A percentile compares a stretch with the other conserved stretches of the same genome.
These are phyloP conservation scores for Cosmorhoe ocellata DNA, from an alignment of 2,888 invertebrate genomes.

Conservation along the genomic window DNA sequence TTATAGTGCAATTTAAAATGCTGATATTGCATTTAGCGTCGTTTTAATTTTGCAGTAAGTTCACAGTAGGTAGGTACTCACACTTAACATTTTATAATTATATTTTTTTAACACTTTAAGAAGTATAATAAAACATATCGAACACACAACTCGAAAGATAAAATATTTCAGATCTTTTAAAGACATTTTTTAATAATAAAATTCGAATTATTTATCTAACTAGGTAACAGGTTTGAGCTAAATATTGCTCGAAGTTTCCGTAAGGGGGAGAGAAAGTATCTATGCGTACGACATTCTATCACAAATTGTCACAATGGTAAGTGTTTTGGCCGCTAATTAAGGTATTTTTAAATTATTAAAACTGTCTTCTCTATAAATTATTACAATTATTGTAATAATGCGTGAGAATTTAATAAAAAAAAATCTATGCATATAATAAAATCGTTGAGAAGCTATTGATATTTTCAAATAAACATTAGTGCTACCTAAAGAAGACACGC, in stretches of 20 bases:
- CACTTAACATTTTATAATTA: too few relatives aligned
- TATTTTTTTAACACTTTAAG: slow-evolving; percentile 36
- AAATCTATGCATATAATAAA: too few relatives aligned
- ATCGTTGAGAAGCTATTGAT: too few relatives aligned
- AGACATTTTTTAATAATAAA: slow-evolving; percentile 40
- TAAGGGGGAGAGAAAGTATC: background rate
- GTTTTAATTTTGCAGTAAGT: slow-evolving; percentile 1
- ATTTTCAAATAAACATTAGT: too few relatives aligned
- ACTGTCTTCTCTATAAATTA: slow-evolving; percentile 1
- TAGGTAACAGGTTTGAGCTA: slow-evolving; percentile 71
- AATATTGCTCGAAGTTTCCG: slow-evolving; percentile 55
- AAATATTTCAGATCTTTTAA: slow-evolving; percentile 53
- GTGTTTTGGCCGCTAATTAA: too few relatives aligned
- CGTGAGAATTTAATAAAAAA: slow-evolving; percentile 11
- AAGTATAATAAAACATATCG: slow-evolving; percentile 39
- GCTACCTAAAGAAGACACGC: too few relatives aligned
- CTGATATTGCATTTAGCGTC: background rate
- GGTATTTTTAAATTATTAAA: too few relatives aligned
- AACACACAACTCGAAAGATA: slow-evolving; percentile 32
- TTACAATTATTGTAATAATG: slow-evolving; percentile 4
- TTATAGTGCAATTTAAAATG: too few relatives aligned
- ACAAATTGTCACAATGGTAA: too few relatives aligned
- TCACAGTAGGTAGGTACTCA: slow-evolving; percentile 36
- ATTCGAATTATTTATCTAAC: slow-evolving; percentile 47
- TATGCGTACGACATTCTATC: background rate